Evolutionary conservation across 2,113 vertebrate species (phyloP), one percentile per base, ranked within the genome.

Genomic region (Alaudala cheleensis): DNA sequence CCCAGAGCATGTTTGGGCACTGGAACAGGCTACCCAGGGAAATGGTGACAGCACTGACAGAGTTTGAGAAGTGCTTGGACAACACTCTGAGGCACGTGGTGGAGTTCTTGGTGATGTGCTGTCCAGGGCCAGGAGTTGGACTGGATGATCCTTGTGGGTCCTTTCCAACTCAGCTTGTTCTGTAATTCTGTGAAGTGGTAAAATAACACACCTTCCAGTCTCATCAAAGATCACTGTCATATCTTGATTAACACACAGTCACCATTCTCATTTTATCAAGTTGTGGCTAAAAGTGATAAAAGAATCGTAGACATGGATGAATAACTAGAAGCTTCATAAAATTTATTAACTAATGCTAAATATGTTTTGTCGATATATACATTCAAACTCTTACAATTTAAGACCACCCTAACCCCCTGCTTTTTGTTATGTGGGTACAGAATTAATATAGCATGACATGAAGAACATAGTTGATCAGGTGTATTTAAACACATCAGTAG

Each of bases 331-430:
- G 6, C 90, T 80, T 86, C 3, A 8, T 17, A n/a, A 14, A 25
- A 49, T 40, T 33, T 42, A 6, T 45, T 44, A 60, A 21, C 20
- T 81, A 45, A 40, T 73, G 9, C 14, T 81, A 58, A 57, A 19
- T 62, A 9, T 50, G 25, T 91, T 84, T 78, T 61, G 5, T 66
- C 16, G 51, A 3, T 39, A 58, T 84, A 64, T 44, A 14, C 7
- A 44, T 74, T 86, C 16, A 62, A 25, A 58, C 14, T 69, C 50
- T 39, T 58, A 11, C 0, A 33, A 23, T 23, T 64, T 82, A 65
- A 49, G 11, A n/a, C 42, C 25, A 7, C 12, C 1, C 3, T 5
- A 2, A 1, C 4, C 3, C 11, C 4, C 5, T 0, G 0, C 31
- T 24, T 81, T 84, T 60, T 89, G 2, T 87, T 76, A 13, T 7